Conservation (phyloP, 2,888 invertebrate species). For the Protophormia terraenovae region DNA sequence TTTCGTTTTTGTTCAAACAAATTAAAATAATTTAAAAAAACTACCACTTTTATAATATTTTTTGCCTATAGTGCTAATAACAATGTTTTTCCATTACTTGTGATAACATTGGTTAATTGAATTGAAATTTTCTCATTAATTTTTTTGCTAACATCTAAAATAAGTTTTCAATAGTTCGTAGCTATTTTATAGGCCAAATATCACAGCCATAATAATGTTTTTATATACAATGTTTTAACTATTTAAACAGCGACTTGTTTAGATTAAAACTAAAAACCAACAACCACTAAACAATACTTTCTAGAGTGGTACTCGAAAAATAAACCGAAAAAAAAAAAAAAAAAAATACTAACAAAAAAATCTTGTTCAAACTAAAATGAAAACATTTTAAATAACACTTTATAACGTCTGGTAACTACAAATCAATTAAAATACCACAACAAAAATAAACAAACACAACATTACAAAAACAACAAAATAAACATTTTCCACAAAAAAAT, state of each 20-base stretch:
- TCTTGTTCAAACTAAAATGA: constrained; percentile 13
- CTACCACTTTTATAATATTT: background rate
- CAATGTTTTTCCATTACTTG: background rate
- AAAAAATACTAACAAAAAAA: too few species aligned
- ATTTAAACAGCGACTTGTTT: background rate
- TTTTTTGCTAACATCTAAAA: background rate
- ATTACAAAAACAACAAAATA: constrained; percentile 10
- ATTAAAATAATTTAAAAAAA: background rate
- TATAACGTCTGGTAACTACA: constrained; percentile 67
- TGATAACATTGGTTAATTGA: background rate
- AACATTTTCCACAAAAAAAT: constrained; percentile 24
- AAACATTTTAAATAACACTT: constrained; percentile 67
- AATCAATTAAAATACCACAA: constrained; percentile 70
- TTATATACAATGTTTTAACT: constrained; percentile 27
- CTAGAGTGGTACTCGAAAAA: background rate
- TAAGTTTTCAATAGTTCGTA: constrained; percentile 3
- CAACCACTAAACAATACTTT: background rate
- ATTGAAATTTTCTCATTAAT: background rate
- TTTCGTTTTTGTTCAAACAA: too few species aligned
- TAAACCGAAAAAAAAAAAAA: constrained; percentile 8
- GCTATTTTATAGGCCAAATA: background rate
- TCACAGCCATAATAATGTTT: constrained; percentile 6
- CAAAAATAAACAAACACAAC: background rate
- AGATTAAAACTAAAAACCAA: background rate
- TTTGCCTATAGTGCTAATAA: background rate